Base-by-base conservation (phyloP, 2,113 vertebrate genomes). In the Sinocyclocheilus anshuiensis region DNA sequence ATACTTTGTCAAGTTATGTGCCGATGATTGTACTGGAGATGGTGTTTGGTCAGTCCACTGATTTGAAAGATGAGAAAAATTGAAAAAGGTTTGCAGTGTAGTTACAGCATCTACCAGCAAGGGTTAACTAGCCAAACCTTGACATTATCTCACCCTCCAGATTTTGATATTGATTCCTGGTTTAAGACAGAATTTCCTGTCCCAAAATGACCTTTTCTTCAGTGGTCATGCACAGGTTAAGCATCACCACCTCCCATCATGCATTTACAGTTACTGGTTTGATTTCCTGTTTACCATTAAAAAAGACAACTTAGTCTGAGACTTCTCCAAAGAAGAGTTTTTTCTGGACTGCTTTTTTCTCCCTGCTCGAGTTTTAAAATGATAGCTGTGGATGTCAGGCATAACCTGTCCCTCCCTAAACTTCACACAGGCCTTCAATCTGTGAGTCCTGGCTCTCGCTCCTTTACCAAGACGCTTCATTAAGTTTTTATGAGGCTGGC, bases 391-490 rank as follows among this genome's bases (percentile, higher is more conserved):
- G 80, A 83, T 87, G 59, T 83, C 86, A 87, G 71, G 72, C 75
- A 83, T 77, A 74, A 86, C 78, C 80, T 77, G 79, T 65, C 86
- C 86, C 59, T 77, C 80, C 80, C 59, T 63, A 55, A 77, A 77
- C 74, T 67, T 77, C 86, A 87, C 86, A 83, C 20, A 29, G 6
- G 24, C 39, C 48, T 76, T 75, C 86, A 87, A 76, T 81, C 80
- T 83, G 59, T 42, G 71, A 67, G 72, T 45, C 77, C n/a, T 86
- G 67, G 77, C 85, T 76, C 80, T 6, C 13, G n/a, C 33, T 84
- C 72, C 84, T 82, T 83, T 63, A 80, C 82, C 61, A 87, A 87
- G 87, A 77, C 10, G 65, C 84, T 86, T 88, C 87, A 85, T 88
- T 88, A 85, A 85, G 71, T 85, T 85, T 86, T 82, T 81, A 85